Evolutionary conservation across 1,140 invertebrate species (phyloP).

Genomic region (Mamestra configurata): DNA sequence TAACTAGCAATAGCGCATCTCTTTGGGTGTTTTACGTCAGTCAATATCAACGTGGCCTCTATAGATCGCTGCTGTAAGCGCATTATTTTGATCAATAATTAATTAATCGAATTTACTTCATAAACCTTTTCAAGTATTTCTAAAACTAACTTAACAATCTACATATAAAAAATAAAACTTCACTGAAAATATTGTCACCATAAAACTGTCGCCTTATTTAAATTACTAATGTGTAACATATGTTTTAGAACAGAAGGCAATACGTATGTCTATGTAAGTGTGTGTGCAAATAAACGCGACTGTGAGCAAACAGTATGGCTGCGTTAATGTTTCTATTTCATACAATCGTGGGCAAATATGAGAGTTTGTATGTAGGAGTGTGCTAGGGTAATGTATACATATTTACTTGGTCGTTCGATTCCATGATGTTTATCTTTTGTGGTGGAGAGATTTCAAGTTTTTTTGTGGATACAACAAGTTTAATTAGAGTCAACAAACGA

Average conservation of each 20-base stretch:
- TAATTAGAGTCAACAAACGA: too few species aligned
- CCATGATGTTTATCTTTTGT: neutral
- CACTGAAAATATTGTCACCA: too few species aligned
- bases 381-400: neutral
- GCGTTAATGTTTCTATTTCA: slow-evolving; percentile 45
- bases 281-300: slow-evolving; percentile 35
- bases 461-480: neutral
- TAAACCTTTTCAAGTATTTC: too few species aligned
- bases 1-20: too few species aligned
- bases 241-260: neutral
- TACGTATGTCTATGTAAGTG: neutral
- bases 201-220: neutral
- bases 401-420: neutral
- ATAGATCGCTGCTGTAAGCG: too few species aligned
- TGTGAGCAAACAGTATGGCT: slow-evolving; percentile 6
- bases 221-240: slow-evolving; percentile 8
- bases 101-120: too few species aligned
- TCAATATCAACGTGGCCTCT: too few species aligned
- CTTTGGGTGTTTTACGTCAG: too few species aligned
- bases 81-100: too few species aligned
- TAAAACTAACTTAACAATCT: too few species aligned
- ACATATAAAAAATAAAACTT: neutral
- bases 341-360: slow-evolving; percentile 39
- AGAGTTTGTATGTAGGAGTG: slow-evolving; percentile 21
- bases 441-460: neutral